A percentile compares a stretch with the other conserved stretches of the same genome.
Evolutionary conservation across 1,140 invertebrate species (phyloP).

Genomic region (Zaprionus kolodkinae): DNA sequence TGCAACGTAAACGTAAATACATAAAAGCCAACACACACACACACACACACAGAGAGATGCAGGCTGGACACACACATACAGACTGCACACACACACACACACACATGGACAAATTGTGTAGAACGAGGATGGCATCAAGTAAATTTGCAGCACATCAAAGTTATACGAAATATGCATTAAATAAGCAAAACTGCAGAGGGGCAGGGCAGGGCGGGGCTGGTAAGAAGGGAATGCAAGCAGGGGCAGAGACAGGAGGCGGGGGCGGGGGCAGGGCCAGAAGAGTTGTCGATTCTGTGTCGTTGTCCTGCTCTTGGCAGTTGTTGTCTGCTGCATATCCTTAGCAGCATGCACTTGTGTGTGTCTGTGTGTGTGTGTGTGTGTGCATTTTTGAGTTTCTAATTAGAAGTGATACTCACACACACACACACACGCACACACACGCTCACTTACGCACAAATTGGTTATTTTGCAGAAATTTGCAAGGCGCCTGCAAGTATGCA

Average conservation of each 20-base stretch:
- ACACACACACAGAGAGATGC: conserved; percentile 15
- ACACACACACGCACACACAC: conserved; percentile 50
- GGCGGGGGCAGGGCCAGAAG: neutral
- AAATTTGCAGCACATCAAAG: conserved; percentile 82
- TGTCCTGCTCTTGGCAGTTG: conserved; percentile 76
- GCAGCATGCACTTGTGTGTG: conserved; percentile 25
- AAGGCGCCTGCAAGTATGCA: conserved; percentile 75
- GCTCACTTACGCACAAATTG: conserved; percentile 51
- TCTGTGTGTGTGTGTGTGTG: conserved; percentile 44
- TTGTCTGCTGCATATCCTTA: conserved; percentile 82
- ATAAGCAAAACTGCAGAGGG: conserved; percentile 54
- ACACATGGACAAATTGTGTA: conserved; percentile 11
- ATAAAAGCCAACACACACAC: conserved; percentile 66
- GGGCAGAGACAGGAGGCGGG: neutral
- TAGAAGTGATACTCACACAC: conserved; percentile 79
- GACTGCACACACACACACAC: conserved; percentile 40
- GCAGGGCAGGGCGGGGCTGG: neutral
- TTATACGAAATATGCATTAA: conserved; percentile 82
- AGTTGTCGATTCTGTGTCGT: conserved; percentile 54
- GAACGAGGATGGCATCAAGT: conserved; percentile 58
- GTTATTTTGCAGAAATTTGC: conserved; percentile 76
- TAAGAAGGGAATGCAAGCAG: neutral
- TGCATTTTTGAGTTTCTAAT: conserved; percentile 80
- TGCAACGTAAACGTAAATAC: conserved; percentile 82
- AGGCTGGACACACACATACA: conserved; percentile 4